phyloP scores from a whole-genome alignment of 2,888 invertebrate genomes.

The Bhutanitis thaidina region DNA sequence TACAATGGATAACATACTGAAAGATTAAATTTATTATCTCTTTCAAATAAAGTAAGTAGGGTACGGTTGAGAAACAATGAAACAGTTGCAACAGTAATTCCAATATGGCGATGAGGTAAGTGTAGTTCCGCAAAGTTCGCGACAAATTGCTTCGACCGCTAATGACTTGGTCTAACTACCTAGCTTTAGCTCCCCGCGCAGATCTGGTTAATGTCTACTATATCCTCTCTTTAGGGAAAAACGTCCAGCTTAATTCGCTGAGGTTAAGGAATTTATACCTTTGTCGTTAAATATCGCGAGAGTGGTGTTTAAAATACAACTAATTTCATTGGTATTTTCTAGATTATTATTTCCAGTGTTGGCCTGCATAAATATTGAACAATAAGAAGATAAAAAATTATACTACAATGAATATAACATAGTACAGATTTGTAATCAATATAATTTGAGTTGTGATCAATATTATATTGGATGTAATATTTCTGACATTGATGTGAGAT shows the following conservation, averaged over 20 bases:
- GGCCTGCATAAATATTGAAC: too few species aligned
- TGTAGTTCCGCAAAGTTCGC: constrained; percentile 32
- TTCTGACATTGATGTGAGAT: too few species aligned
- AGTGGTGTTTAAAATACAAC: background rate
- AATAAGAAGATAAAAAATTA: too few species aligned
- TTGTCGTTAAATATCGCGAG: background rate
- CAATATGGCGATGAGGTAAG: constrained; percentile 18
- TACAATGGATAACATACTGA: too few species aligned
- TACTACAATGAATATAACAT: too few species aligned
- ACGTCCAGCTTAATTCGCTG: constrained; percentile 12
- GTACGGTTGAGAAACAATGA: constrained; percentile 13
- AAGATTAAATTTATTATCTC: too few species aligned
- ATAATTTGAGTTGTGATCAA: too few species aligned
- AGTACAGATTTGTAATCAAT: too few species aligned
- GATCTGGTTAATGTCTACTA: constrained; percentile 20
- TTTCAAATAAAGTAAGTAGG: background rate
- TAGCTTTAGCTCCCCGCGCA: constrained; percentile 17
- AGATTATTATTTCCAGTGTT: too few species aligned
- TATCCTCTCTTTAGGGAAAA: constrained; percentile 15
- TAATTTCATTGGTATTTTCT: background rate
- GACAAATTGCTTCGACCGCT: constrained; percentile 48
- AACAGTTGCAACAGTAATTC: constrained; percentile 16
- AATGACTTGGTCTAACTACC: constrained; percentile 44
- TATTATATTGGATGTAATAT: too few species aligned
- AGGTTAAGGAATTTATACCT: constrained; percentile 8